Evolutionary conservation across 2,797 vertebrate genomes (phyloP).

Genomic region (Liparis tanakae): DNA sequence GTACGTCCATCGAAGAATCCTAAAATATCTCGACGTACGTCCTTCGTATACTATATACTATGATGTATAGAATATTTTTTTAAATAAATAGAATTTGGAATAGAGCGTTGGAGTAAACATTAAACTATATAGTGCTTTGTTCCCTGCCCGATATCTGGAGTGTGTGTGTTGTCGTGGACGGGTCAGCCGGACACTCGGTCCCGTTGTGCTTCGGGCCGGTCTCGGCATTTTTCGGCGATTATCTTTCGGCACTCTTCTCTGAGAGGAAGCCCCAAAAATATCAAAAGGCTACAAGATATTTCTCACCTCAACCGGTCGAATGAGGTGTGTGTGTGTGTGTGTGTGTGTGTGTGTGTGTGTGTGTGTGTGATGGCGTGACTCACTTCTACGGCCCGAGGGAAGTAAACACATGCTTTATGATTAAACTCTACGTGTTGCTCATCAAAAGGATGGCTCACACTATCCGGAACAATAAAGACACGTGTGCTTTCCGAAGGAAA

Average conservation of each 20-base stretch:
- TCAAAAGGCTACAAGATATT: constrained; percentile 59
- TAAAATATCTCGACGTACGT: constrained; percentile 44
- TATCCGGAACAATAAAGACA: constrained; percentile 44
- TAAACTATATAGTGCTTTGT: constrained; percentile 60
- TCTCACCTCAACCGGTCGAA: constrained; percentile 47
- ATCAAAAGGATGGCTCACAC: constrained; percentile 37
- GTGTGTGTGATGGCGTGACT: constrained; percentile 19
- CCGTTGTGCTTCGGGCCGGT: constrained; percentile 67
- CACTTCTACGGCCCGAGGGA: constrained; percentile 29
- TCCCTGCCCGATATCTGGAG: constrained; percentile 56
- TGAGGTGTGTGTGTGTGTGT: neutral
- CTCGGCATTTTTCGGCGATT: constrained; percentile 61
- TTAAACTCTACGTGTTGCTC: constrained; percentile 43
- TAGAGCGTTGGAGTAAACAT: constrained; percentile 53
- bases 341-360: constrained; percentile 15
- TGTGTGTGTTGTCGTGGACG: constrained; percentile 49
- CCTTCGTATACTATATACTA: constrained; percentile 38
- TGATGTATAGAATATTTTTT: constrained; percentile 43
- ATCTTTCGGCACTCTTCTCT: constrained; percentile 72
- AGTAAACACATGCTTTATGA: constrained; percentile 32
- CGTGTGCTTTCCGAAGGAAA: constrained; percentile 27
- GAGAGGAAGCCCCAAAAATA: constrained; percentile 34
- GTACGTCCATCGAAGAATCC: constrained; percentile 46
- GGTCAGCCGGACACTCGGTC: constrained; percentile 53
- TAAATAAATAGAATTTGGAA: constrained; percentile 71